Conservation (phyloP, 2,888 invertebrate species). For the Sinelater perroti region DNA sequence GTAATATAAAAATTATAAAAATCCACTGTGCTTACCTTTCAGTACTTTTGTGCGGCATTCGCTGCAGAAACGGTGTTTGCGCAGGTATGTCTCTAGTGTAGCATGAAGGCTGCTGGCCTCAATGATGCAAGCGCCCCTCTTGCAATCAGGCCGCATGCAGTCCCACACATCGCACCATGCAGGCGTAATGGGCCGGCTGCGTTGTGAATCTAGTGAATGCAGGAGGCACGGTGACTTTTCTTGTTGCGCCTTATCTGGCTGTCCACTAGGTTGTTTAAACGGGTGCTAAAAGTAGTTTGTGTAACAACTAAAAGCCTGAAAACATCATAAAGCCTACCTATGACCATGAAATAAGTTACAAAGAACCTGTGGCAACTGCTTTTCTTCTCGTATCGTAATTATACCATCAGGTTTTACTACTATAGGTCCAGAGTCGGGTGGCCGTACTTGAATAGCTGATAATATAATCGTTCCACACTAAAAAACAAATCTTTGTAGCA, state of each 20-base stretch:
- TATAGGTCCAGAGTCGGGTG: constrained; percentile 89
- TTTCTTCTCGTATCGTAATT: constrained; percentile 82
- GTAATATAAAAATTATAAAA: too few relatives aligned
- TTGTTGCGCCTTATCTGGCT: constrained; percentile 85
- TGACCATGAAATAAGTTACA: constrained; percentile 88
- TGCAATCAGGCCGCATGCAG: constrained; percentile 81
- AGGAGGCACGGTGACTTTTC: constrained; percentile 89
- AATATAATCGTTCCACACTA: constrained; percentile 89
- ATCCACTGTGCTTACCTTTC: constrained; percentile 51
- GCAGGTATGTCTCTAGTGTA: constrained; percentile 88
- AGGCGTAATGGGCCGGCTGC: constrained; percentile 74
- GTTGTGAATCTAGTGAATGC: constrained; percentile 89
- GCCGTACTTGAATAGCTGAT: constrained; percentile 83
- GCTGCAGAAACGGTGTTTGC: constrained; percentile 93
- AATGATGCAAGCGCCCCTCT: constrained; percentile 86
- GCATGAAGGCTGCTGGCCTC: constrained; percentile 85
- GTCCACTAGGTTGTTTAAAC: constrained; percentile 79
- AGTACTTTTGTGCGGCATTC: constrained; percentile 93
- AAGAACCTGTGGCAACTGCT: constrained; percentile 81
- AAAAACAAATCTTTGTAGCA: constrained; percentile 55
- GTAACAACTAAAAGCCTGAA: too few relatives aligned
- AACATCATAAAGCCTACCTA: constrained; percentile 66
- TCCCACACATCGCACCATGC: constrained; percentile 88
- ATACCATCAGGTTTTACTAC: constrained; percentile 79
- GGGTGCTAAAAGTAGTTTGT: constrained; percentile 64